These are phyloP conservation scores for Drosophila bifasciata DNA, from an alignment of 1,140 invertebrate species.

Conservation along the genomic window DNA sequence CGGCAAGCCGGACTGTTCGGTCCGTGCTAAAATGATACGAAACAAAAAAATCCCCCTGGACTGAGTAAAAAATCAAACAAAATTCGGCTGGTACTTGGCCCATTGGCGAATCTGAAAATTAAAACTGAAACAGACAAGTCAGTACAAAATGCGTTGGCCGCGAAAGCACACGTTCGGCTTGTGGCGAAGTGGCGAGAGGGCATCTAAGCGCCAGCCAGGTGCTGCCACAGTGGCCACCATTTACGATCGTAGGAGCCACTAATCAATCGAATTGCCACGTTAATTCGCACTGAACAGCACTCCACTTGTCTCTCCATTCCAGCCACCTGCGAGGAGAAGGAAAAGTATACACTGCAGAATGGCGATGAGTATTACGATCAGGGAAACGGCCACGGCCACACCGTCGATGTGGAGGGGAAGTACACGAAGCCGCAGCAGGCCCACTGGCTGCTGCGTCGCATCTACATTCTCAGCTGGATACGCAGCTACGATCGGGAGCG, in stretches of 20 bases:
- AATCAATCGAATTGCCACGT: too few species aligned
- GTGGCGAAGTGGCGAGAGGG: neutral
- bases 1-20: slow-evolving; percentile 24
- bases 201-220: neutral
- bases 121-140: slow-evolving; percentile 35
- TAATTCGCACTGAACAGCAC: too few species aligned
- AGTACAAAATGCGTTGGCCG: slow-evolving; percentile 78
- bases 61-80: slow-evolving; percentile 42
- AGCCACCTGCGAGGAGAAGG: slow-evolving; percentile 72
- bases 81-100: slow-evolving; percentile 37
- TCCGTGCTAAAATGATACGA: slow-evolving; percentile 49
- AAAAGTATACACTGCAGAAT: slow-evolving; percentile 67
- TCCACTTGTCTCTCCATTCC: slow-evolving; percentile 16
- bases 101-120: slow-evolving; percentile 52
- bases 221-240: slow-evolving; percentile 45
- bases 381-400: slow-evolving; percentile 7
- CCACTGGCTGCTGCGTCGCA: slow-evolving; percentile 76
- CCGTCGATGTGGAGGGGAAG: slow-evolving; percentile 60
- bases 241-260: slow-evolving; percentile 62
- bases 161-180: slow-evolving; percentile 68
- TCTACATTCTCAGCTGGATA: slow-evolving; percentile 88
- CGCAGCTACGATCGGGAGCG: slow-evolving; percentile 86
- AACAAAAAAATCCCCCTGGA: slow-evolving; percentile 55
- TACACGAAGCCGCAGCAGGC: slow-evolving; percentile 65
- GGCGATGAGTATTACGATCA: slow-evolving; percentile 53